Evolutionary conservation across 2,113 vertebrate species (phyloP).

Genomic region (Pituophis catenifer): DNA sequence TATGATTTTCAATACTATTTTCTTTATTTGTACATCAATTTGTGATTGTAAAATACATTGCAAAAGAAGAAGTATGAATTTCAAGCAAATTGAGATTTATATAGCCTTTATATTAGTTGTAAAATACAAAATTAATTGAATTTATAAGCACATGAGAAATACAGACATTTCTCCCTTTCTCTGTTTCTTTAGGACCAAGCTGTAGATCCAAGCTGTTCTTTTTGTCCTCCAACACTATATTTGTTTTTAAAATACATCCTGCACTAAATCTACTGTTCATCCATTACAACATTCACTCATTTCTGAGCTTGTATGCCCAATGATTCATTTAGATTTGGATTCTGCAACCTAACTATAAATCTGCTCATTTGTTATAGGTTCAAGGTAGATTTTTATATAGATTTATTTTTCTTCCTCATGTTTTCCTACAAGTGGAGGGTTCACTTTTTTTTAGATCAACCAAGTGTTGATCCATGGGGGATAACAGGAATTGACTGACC

Average conservation of each 20-base stretch:
- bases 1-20: not conserved
- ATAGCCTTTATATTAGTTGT: not conserved
- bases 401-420: not conserved
- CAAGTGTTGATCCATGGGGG: too few relatives aligned
- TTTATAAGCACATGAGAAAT: not conserved
- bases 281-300: not conserved
- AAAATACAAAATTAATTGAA: not conserved
- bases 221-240: not conserved
- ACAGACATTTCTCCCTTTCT: not conserved
- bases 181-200: not conserved
- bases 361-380: not conserved
- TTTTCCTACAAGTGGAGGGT: too few relatives aligned
- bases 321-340: not conserved
- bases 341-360: not conserved
- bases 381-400: not conserved
- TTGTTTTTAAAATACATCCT: not conserved
- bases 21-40: not conserved
- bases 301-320: not conserved
- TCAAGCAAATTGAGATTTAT: not conserved
- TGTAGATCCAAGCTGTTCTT: not conserved
- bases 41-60: not conserved
- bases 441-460: too few relatives aligned
- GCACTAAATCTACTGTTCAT: not conserved
- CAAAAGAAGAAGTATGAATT: not conserved
- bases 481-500: too few relatives aligned